Evolutionary conservation across 2,888 invertebrate genomes (phyloP), one percentile per base, ranked within the genome.

Genomic region (Pseudococcus jackbeardsleyi): DNA sequence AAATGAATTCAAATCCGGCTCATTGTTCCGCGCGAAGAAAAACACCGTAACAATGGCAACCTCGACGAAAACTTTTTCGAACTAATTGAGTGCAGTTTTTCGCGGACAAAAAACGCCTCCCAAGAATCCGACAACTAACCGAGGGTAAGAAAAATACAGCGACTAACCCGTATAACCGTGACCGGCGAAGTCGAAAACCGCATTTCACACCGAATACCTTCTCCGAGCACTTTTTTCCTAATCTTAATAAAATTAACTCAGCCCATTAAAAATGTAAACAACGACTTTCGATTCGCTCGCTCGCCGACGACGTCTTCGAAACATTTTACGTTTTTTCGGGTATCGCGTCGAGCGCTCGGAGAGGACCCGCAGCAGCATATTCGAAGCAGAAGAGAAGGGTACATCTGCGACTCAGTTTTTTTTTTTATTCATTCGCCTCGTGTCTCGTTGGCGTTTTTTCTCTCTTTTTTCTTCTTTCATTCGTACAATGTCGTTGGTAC

Each of bases 241-340:
- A 42, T 79, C 79, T 79, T 79, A 79, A 79, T 79, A 79, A 79
- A 79, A 79, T 79, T 79, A 79, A 79, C 42, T 79, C n/a, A n/a
- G 79, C 79, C 79, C 79, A 79, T 79, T 79, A 79, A 79, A 79
- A 79, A 79, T 79, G 79, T 79, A 79, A 42, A 79, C 79, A 79
- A 79, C 42, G 79, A 79, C 79, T 79, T 79, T 79, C 79, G 42
- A 79, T 79, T 79, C 42, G 79, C 42, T 42, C n/a, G 39, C 79
- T n/a, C 8, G 11, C n/a, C 19, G 11, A 33, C 19, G 11, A 33
- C 26, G 26, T 26, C 33, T 6, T 72, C 33, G 26, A 33, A 22
- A 72, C 33, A 17, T 26, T 26, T 0, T 59, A 19, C 59, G 59
- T 19, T 59, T 59, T 59, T 59, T 19, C 5, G 59, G 59, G 19